Evolutionary conservation across 2,113 vertebrate genomes (phyloP).

Genomic region (Galemys pyrenaicus): DNA sequence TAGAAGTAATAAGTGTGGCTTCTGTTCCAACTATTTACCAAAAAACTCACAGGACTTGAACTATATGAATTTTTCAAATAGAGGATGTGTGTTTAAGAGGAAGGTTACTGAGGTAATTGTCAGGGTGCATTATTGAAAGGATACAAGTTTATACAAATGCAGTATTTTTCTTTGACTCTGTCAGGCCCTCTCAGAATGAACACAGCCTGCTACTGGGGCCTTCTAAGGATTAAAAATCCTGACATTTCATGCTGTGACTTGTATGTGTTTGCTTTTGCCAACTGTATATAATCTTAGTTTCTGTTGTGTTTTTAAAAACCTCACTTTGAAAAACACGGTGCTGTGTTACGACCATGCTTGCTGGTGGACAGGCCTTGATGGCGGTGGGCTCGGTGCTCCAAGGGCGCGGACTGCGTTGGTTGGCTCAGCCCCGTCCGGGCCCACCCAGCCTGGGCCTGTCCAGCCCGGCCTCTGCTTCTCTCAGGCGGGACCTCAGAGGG

Average conservation of each 20-base stretch:
- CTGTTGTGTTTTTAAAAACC: not conserved
- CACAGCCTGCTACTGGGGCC: not conserved
- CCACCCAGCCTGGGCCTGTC: too few relatives aligned
- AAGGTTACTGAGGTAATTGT: not conserved
- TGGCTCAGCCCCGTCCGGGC: too few relatives aligned
- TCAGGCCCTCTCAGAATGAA: not conserved
- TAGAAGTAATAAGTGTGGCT: not conserved
- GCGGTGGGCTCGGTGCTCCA: too few relatives aligned
- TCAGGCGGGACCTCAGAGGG: too few relatives aligned
- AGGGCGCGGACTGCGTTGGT: too few relatives aligned
- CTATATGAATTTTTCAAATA: not conserved
- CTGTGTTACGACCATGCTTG: not conserved
- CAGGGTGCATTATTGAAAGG: not conserved
- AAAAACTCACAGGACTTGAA: not conserved
- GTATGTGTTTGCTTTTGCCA: not conserved
- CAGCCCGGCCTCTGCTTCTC: too few relatives aligned
- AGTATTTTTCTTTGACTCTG: not conserved
- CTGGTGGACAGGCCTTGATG: too few relatives aligned
- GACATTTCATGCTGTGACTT: not conserved
- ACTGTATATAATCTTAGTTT: not conserved
- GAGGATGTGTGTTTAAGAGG: not conserved
- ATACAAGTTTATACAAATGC: not conserved
- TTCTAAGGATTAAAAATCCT: not conserved
- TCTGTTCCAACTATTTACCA: not conserved
- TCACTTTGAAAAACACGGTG: not conserved